phyloP scores from a whole-genome alignment of 2,113 vertebrate genomes.

The Chamaetylas fuelleborni region DNA sequence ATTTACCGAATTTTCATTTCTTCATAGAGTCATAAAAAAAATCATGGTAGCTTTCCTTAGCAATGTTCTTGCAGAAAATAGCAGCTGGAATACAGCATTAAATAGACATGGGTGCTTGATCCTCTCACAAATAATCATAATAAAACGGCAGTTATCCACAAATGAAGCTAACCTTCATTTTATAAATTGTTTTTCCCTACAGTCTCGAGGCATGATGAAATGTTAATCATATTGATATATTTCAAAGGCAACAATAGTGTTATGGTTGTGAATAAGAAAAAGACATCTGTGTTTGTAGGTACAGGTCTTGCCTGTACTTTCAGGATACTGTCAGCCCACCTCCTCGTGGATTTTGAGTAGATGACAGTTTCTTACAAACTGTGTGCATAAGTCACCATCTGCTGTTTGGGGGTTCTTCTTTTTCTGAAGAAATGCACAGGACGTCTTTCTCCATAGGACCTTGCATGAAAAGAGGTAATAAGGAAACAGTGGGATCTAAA shows the following conservation, averaged over 20 bases:
- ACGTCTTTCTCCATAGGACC: background rate
- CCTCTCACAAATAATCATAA: background rate
- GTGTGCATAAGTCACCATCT: background rate
- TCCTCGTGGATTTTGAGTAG: background rate
- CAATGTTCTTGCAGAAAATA: background rate
- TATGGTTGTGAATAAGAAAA: background rate
- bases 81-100: background rate
- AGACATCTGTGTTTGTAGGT: background rate
- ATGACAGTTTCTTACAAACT: background rate
- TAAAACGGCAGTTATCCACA: background rate
- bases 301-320: background rate
- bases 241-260: background rate
- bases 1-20: background rate
- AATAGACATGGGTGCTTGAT: background rate
- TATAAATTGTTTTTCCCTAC: background rate
- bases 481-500: background rate
- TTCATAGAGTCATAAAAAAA: background rate
- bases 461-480: background rate
- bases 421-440: background rate
- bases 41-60: background rate
- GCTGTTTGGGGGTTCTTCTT: background rate
- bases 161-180: background rate
- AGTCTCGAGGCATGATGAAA: background rate
- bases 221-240: slow-evolving; percentile 16
- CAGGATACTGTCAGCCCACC: background rate